Base-by-base conservation (phyloP, 2,888 invertebrate species). In the Sphaerolaimus hirsutus region DNA sequence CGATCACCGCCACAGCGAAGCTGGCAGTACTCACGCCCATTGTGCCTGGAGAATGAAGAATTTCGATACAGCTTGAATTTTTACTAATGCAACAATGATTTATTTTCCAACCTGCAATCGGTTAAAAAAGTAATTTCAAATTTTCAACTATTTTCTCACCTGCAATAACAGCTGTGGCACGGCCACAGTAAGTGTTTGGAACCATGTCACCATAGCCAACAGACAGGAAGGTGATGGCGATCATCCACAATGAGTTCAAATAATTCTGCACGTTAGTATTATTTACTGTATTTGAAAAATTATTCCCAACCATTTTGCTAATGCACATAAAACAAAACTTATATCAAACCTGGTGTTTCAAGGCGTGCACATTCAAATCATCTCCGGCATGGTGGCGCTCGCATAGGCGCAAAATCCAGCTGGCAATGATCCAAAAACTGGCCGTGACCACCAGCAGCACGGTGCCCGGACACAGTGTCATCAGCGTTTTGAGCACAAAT, bases 381-480 rank as follows among this genome's bases (percentile, higher is more conserved):
- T 49, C 44, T 14, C 47, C 49, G 22, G 45, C 17, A 25, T 46
- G 54, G 72, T 72, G 91, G 89, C 93, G 81, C 74, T 99, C 97
- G 68, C 97, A 97, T 60, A 91, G 86, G 55, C 97, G 75, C 57
- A 99, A 72, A 52, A 89, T 87, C 97, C 97, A 97, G 63, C 86
- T 89, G 55, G 91, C 93, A 61, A 97, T 89, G 67, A 99, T 86
- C 97, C 97, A 99, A 53, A 97, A 72, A 10, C 91, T 89, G 55
- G 97, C 86, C 82, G 97, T 97, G 74, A 97, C 91, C 57, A 91
- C 89, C 63, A 93, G 74, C 59, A 97, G 75, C 59, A 93, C 89
- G 78, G 91, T 68, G 78, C 91, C 71, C 46, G 97, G 97, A 69
- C 93, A 97, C 68, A 99, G 91, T 66, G 97, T 97, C 97, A 99